Conservation (phyloP, 2,797 vertebrate genomes). For the Eidolon dupreanum region DNA sequence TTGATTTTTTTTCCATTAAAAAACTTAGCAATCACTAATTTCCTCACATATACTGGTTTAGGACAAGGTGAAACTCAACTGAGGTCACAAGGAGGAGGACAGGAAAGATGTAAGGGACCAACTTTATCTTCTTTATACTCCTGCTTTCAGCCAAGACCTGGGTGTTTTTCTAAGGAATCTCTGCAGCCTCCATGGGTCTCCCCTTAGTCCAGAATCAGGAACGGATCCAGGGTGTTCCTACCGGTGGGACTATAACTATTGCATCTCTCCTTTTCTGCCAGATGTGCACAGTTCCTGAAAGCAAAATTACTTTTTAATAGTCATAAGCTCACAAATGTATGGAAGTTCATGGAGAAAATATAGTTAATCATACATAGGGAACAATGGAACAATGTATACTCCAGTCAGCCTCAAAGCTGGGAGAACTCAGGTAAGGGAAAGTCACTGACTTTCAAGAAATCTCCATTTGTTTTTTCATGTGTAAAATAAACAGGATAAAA, state of each 20-base stretch:
- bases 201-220: neutral
- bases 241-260: neutral
- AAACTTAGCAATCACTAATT: neutral
- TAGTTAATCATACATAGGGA: neutral
- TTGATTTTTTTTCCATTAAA: neutral
- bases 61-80: neutral
- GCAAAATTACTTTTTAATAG: neutral
- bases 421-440: neutral
- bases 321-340: neutral
- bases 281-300: neutral
- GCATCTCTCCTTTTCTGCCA: neutral
- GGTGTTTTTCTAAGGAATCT: neutral
- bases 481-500: neutral
- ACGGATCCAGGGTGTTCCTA: neutral
- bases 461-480: neutral
- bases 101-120: neutral
- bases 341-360: neutral
- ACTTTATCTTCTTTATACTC: neutral
- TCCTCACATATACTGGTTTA: too few relatives aligned
- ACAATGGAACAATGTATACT: neutral
- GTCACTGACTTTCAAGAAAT: neutral
- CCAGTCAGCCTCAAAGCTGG: neutral
- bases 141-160: neutral
- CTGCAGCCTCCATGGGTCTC: neutral
- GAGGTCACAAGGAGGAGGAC: neutral